phyloP scores from a whole-genome alignment of 2,113 vertebrate species.

The Melozone crissalis region DNA sequence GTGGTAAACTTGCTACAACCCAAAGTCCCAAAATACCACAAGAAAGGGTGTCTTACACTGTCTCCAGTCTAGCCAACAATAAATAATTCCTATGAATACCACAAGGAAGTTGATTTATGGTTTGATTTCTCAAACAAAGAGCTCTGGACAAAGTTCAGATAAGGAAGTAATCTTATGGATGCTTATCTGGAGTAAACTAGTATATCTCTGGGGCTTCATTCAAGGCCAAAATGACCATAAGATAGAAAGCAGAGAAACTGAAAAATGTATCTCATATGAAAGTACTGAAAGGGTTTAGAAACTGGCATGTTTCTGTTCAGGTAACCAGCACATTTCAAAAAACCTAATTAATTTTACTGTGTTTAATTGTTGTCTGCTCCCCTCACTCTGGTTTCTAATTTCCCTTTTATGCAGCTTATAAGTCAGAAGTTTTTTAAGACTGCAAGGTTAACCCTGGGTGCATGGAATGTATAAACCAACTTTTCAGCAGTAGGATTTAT shows the following conservation, averaged over 20 bases:
- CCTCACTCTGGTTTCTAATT: slow-evolving; percentile 30
- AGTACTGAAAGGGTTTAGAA: background rate
- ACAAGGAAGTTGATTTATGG: slow-evolving; percentile 27
- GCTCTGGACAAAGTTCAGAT: slow-evolving; percentile 43
- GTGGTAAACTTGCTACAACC: background rate
- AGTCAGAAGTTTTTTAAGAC: slow-evolving; percentile 17
- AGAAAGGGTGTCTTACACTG: background rate
- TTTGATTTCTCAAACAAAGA: slow-evolving; percentile 43
- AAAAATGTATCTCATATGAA: background rate
- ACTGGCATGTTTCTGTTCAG: background rate
- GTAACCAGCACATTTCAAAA: slow-evolving; percentile 4
- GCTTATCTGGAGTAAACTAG: background rate
- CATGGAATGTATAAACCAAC: slow-evolving; percentile 58
- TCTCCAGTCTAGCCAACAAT: background rate
- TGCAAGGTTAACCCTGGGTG: slow-evolving; percentile 39
- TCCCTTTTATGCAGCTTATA: background rate
- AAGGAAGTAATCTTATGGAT: slow-evolving; percentile 4
- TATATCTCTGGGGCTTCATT: background rate
- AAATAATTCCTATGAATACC: slow-evolving; percentile 15
- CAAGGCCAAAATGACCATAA: slow-evolving; percentile 18
- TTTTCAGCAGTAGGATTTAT: slow-evolving; percentile 67
- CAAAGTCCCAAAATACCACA: slow-evolving; percentile 36
- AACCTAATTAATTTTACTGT: slow-evolving; percentile 6
- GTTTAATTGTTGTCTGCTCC: slow-evolving; percentile 9
- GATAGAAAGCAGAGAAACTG: background rate